A percentile compares a stretch with the other conserved stretches of the same genome.
These are phyloP conservation scores for Acanthochromis polyacanthus DNA, from an alignment of 2,113 vertebrate species.

Conservation along the genomic window DNA sequence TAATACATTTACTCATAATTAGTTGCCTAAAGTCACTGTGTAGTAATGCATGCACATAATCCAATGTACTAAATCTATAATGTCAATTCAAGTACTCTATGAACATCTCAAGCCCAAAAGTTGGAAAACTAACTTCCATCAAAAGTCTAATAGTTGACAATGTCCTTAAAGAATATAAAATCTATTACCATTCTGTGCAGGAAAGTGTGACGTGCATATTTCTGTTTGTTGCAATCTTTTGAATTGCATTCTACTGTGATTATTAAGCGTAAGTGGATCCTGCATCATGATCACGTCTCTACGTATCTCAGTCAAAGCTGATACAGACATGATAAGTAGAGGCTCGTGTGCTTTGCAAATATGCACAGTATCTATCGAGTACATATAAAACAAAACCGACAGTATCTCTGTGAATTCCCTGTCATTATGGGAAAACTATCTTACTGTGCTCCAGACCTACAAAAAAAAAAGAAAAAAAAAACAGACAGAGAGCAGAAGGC, in stretches of 20 bases:
- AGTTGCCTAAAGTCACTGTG: neutral
- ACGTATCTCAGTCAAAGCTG: slow-evolving; percentile 4
- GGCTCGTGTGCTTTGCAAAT: neutral
- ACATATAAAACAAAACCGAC: slow-evolving; percentile 16
- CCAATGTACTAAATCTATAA: too few relatives aligned
- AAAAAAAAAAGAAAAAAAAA: neutral
- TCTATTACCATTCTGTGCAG: neutral
- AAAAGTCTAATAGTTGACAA: neutral
- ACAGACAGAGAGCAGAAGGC: slow-evolving; percentile 62
- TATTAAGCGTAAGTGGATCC: too few relatives aligned
- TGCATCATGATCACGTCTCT: too few relatives aligned
- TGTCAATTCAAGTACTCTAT: too few relatives aligned
- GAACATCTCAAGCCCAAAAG: neutral
- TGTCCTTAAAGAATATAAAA: neutral
- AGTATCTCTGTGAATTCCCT: neutral
- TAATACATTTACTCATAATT: neutral
- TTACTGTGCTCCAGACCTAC: slow-evolving; percentile 15
- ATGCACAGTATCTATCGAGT: neutral
- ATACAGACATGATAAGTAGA: neutral
- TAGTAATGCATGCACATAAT: too few relatives aligned
- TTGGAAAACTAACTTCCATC: neutral
- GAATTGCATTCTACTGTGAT: too few relatives aligned
- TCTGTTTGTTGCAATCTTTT: too few relatives aligned
- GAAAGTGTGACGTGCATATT: neutral
- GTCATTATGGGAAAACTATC: slow-evolving; percentile 29